Evolutionary conservation across 2,797 vertebrate genomes (phyloP), one percentile per base, ranked within the genome.

Genomic region (Leptodactylus fallax): DNA sequence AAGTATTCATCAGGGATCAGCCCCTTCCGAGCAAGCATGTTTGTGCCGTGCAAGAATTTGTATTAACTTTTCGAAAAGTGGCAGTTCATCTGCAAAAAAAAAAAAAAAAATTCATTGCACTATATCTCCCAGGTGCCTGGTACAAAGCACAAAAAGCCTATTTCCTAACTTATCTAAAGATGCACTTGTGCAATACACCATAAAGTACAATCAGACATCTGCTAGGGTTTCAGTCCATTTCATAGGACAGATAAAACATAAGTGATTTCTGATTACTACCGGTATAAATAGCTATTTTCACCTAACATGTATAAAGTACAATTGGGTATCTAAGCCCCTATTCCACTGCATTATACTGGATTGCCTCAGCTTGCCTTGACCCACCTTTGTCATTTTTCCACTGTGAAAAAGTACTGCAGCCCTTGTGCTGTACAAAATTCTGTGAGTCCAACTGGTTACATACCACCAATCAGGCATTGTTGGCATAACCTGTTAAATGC

Each of bases 21-120:
- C 1, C 96, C 96, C 90, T 96, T 96, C 86, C 96, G 93, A 72
- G 96, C 96, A 90, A 97, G 92, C 96, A 97, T 97, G 61, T 72
- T 87, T 83, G 11, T 13, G 25, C 25, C 12, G 23, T 51, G 21
- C 9, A 69, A 14, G 5, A 51, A 65, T 58, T 81, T 60, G 7
- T 25, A 25, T 19, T 79, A 55, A 14, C 12, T 27, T 17, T 74
- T 51, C 17, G 27, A 49, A 6, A 86, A 82, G 47, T 23, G 19
- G 55, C 27, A 60, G 55, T 49, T 55, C 49, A 65, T 83, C 88
- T 89, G 80, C 47, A 19, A 60, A 86, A 72, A 85, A 17, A 49
- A 36, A 88, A 58, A 53, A 49, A 49, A n/a, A 88, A 51, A 53
- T 49, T 63, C 4, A 77, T 61, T 49, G 45, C 9, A 60, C 60